Conservation (phyloP, 2,888 invertebrate genomes). For the Blomia tropicalis region DNA sequence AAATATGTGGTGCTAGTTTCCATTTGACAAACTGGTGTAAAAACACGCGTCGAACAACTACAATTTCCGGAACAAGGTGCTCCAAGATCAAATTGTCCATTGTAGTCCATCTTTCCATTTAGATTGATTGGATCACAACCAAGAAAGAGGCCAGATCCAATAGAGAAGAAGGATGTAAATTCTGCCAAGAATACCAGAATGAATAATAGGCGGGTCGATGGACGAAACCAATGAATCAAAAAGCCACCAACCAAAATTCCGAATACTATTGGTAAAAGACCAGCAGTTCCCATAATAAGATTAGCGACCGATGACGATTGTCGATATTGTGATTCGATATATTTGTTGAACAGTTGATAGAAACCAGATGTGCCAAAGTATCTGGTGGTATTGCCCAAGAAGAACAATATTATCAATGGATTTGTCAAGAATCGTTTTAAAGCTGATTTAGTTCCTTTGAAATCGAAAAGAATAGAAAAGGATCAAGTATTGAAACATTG, state of each 20-base stretch:
- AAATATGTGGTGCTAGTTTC: conserved; percentile 43
- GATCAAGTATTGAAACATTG: too few species aligned
- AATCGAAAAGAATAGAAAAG: too few species aligned
- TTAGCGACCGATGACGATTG: not conserved
- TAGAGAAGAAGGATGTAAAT: not conserved
- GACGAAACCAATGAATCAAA: not conserved
- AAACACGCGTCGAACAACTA: conserved; percentile 25
- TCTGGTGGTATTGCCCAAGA: not conserved
- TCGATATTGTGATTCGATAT: not conserved
- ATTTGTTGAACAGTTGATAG: not conserved
- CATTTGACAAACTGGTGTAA: conserved; percentile 27
- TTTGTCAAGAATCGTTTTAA: not conserved
- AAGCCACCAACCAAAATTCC: not conserved
- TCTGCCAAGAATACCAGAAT: not conserved
- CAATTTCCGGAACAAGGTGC: conserved; percentile 26
- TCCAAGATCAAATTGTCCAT: conserved; percentile 16
- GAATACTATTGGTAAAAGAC: not conserved
- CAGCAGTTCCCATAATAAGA: not conserved
- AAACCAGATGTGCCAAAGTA: not conserved
- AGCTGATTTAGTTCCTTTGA: too few species aligned
- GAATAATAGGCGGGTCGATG: not conserved
- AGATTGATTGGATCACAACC: not conserved
- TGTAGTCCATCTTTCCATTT: not conserved
- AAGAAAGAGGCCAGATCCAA: not conserved
- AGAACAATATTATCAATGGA: not conserved